phyloP scores from a whole-genome alignment of 2,888 invertebrate species.

The Perizoma affinitatum region DNA sequence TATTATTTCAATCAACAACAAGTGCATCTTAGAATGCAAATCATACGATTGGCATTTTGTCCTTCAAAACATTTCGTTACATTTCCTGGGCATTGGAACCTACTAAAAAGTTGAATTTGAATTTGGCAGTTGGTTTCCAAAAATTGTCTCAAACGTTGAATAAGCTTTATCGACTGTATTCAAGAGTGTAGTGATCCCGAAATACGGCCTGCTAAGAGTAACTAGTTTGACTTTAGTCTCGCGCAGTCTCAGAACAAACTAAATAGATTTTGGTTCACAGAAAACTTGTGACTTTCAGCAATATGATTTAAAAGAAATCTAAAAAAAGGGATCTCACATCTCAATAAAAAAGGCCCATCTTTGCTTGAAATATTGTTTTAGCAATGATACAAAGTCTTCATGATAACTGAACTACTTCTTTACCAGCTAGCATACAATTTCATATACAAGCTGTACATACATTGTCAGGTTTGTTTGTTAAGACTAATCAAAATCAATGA shows the following conservation, averaged over 20 bases:
- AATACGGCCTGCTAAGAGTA: constrained; percentile 1
- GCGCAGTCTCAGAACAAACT: constrained; percentile 21
- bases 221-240: constrained; percentile 8
- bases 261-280: constrained; percentile 4
- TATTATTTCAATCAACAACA: too few relatives aligned
- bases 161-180: not conserved
- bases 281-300: not conserved
- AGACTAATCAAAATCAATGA: not conserved
- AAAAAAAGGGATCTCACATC: not conserved
- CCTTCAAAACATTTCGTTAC: too few relatives aligned
- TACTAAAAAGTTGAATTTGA: too few relatives aligned
- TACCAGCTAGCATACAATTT: not conserved
- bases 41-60: too few relatives aligned
- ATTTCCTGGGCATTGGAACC: too few relatives aligned
- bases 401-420: not conserved
- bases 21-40: too few relatives aligned
- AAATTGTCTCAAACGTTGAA: too few relatives aligned
- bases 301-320: not conserved
- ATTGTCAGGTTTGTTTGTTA: not conserved
- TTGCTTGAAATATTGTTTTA: too few relatives aligned
- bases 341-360: not conserved
- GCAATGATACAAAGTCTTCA: too few relatives aligned
- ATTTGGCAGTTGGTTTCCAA: too few relatives aligned
- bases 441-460: not conserved
- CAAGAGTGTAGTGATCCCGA: constrained; percentile 10